Percentiles rank a stretch among this genome's conserved stretches.
Evolutionary conservation across 2,888 invertebrate species (phyloP).

Genomic region (Lumbricus terrestris): DNA sequence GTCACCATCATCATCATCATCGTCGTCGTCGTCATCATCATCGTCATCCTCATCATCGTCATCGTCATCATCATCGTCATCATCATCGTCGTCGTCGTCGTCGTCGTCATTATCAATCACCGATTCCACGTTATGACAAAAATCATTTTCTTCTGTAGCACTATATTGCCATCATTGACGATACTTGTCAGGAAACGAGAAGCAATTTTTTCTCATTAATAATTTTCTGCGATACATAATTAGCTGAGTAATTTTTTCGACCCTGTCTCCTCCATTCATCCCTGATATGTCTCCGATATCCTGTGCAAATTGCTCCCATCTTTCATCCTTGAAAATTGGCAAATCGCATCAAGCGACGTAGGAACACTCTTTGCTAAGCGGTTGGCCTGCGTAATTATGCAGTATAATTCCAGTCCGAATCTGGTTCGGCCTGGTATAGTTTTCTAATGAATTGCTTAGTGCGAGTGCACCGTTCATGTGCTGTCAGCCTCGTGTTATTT

Average conservation of each 20-base stretch:
- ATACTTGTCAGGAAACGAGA: too few relatives aligned
- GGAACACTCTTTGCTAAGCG: neutral
- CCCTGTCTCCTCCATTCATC: too few relatives aligned
- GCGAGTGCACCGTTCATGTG: neutral
- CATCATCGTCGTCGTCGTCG: neutral
- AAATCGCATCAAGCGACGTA: neutral
- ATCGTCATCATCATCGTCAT: neutral
- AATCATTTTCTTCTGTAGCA: neutral
- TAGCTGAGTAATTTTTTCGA: too few relatives aligned
- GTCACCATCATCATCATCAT: neutral
- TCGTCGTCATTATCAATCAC: neutral
- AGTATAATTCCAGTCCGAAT: neutral
- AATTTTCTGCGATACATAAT: too few relatives aligned
- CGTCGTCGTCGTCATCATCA: neutral
- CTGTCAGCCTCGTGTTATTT: neutral
- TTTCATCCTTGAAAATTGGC: neutral
- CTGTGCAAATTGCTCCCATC: neutral
- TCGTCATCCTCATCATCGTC: neutral
- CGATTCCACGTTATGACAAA: neutral
- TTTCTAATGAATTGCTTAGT: neutral
- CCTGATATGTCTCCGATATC: neutral
- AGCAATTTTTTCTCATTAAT: too few relatives aligned
- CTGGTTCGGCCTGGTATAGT: neutral
- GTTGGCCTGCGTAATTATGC: neutral
- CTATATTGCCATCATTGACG: neutral